phyloP scores from a whole-genome alignment of 1,140 invertebrate species.

The Drosophila nasuta region DNA sequence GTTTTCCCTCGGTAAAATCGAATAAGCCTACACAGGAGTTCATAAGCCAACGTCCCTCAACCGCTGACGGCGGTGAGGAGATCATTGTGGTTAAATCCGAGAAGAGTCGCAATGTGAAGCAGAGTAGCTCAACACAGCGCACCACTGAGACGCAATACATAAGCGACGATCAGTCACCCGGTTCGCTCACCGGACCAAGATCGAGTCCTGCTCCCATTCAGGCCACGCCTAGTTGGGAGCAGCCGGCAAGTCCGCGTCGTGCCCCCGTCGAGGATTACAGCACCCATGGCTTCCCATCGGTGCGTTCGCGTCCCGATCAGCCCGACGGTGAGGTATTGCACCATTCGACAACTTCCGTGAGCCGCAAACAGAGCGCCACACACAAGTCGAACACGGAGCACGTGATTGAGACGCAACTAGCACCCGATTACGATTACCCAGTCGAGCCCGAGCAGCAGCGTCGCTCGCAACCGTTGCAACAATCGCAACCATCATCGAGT shows the following conservation, averaged over 20 bases:
- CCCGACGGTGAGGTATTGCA: constrained; percentile 59
- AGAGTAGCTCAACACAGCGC: constrained; percentile 58
- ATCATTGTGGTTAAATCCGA: constrained; percentile 63
- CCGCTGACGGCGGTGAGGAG: constrained; percentile 53
- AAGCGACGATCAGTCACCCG: constrained; percentile 31
- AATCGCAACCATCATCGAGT: constrained; percentile 39
- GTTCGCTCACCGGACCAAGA: too few relatives aligned
- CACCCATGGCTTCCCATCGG: constrained; percentile 70
- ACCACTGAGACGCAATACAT: constrained; percentile 62
- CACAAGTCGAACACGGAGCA: constrained; percentile 69
- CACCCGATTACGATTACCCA: constrained; percentile 2
- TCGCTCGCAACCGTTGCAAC: constrained; percentile 18
- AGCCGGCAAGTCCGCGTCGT: constrained; percentile 45
- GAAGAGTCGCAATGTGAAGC: constrained; percentile 68
- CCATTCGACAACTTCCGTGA: constrained; percentile 25
- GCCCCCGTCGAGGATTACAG: constrained; percentile 47
- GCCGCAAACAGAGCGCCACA: constrained; percentile 48
- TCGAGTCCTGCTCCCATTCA: not conserved
- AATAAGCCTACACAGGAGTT: constrained; percentile 80
- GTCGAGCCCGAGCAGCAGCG: constrained; percentile 30
- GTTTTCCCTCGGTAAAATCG: constrained; percentile 78
- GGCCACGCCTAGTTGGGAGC: constrained; percentile 53
- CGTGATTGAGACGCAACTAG: constrained; percentile 74
- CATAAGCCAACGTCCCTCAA: constrained; percentile 54
- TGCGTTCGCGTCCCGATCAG: constrained; percentile 51